Evolutionary conservation across 2,113 vertebrate genomes (phyloP), one percentile per base, ranked within the genome.

Genomic region (Toxotes jaculatrix): DNA sequence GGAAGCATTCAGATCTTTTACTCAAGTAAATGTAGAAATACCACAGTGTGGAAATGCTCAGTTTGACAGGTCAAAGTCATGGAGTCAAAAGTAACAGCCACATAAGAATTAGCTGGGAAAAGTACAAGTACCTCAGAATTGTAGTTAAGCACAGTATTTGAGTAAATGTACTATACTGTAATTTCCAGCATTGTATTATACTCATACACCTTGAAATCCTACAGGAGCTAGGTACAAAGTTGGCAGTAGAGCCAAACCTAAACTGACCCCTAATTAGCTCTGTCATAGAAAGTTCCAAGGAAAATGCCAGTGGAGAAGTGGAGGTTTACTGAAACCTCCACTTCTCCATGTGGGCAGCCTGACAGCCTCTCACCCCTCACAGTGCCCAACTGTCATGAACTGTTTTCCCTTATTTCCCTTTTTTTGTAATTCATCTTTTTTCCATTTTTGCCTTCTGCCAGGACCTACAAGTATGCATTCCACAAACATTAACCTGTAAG

Each of bases 401-500:
- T 42, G 45, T 74, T 77, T 86, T 85, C 61, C n/a, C n/a, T n/a
- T n/a, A 78, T 32, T 80, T 70, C 43, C 60, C 55, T 65, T 42
- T 78, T 59, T 36, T n/a, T n/a, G n/a, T n/a, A n/a, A 11, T 34
- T 36, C 17, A 16, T 31, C 0, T n/a, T 9, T 36, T 66, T 55
- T 32, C 0, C 4, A 23, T 51, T 23, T 80, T 43, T 49, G 12
- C 66, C 12, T 7, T 38, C 32, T 6, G 32, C 73, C 27, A 49
- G 59, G n/a, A 49, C 47, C 27, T 64, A 55, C 68, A 89, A 81
- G 73, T 71, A 73, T 79, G 76, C 82, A 47, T 68, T 85, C 51
- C 55, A n/a, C 72, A 88, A 86, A 82, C 80, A 90, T 73, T 65
- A n/a, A 75, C 69, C 78, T 79, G 55, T 69, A 88, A 87, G 84